A percentile compares a stretch with the other conserved stretches of the same genome.
These are phyloP conservation scores for Drosophila mercatorum DNA, from an alignment of 2,888 invertebrate genomes.

Conservation along the genomic window DNA sequence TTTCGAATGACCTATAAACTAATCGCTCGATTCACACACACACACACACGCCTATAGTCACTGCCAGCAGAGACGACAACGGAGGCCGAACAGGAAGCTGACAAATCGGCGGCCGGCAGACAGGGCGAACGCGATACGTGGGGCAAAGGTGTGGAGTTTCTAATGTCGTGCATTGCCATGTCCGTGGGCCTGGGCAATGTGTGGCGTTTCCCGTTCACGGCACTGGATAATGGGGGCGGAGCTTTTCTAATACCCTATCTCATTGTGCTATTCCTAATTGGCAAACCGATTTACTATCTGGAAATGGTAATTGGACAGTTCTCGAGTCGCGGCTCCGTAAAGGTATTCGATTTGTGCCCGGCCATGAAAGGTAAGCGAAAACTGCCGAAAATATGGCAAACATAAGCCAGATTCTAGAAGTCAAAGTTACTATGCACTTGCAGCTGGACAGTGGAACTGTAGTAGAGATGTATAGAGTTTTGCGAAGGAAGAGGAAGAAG, in stretches of 20 bases:
- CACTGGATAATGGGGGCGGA: conserved; percentile 89
- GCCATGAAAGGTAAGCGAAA: conserved; percentile 88
- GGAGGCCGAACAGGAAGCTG: conserved; percentile 39
- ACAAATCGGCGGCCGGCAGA: conserved; percentile 33
- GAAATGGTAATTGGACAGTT: conserved; percentile 91
- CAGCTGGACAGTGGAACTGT: not conserved
- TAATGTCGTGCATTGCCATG: conserved; percentile 85
- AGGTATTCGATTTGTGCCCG: conserved; percentile 88
- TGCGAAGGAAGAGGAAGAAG: too few species aligned
- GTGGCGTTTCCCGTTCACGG: conserved; percentile 89
- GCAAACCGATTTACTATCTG: conserved; percentile 89
- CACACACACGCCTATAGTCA: conserved; percentile 31
- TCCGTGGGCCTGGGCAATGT: conserved; percentile 89
- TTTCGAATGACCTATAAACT: conserved; percentile 42
- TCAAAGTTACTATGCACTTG: conserved; percentile 37
- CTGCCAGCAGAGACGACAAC: conserved; percentile 40
- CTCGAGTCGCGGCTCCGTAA: conserved; percentile 89
- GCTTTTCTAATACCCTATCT: conserved; percentile 89
- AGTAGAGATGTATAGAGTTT: not conserved
- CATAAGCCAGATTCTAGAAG: not conserved
- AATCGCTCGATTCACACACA: conserved; percentile 36
- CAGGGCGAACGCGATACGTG: conserved; percentile 81
- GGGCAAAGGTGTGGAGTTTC: conserved; percentile 84
- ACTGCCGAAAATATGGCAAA: not conserved
- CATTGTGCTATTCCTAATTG: conserved; percentile 87